These are phyloP conservation scores for Alca torda DNA, from an alignment of 2,797 vertebrate species.

Conservation along the genomic window DNA sequence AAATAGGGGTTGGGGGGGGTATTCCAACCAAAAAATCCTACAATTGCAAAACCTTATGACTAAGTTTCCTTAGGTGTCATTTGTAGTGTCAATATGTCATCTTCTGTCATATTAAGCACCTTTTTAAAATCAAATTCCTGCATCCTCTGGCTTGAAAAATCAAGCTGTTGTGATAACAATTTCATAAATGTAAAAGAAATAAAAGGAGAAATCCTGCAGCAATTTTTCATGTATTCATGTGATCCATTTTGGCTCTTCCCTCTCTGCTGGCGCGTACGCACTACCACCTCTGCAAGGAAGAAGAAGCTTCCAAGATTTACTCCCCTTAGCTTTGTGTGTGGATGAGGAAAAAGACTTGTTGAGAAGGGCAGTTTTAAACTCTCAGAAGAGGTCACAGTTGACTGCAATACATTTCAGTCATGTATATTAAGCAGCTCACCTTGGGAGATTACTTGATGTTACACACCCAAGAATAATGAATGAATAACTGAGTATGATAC, in stretches of 20 bases:
- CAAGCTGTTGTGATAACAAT: not conserved
- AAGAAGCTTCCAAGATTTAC: not conserved
- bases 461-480: not conserved
- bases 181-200: not conserved
- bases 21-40: not conserved
- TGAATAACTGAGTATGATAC: not conserved
- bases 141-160: not conserved
- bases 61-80: not conserved
- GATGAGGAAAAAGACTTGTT: not conserved
- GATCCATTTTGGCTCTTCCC: not conserved
- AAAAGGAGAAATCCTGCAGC: not conserved
- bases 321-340: not conserved
- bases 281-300: not conserved
- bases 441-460: not conserved
- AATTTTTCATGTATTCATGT: accelerated
- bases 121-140: not conserved
- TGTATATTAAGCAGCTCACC: not conserved
- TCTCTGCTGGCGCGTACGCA: not conserved
- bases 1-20: accelerated
- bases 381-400: not conserved
- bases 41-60: not conserved
- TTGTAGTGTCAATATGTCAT: not conserved
- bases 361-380: not conserved
- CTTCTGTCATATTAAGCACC: not conserved
- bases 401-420: accelerated